phyloP scores from a whole-genome alignment of 2,113 vertebrate species.

The Platanista minor region DNA sequence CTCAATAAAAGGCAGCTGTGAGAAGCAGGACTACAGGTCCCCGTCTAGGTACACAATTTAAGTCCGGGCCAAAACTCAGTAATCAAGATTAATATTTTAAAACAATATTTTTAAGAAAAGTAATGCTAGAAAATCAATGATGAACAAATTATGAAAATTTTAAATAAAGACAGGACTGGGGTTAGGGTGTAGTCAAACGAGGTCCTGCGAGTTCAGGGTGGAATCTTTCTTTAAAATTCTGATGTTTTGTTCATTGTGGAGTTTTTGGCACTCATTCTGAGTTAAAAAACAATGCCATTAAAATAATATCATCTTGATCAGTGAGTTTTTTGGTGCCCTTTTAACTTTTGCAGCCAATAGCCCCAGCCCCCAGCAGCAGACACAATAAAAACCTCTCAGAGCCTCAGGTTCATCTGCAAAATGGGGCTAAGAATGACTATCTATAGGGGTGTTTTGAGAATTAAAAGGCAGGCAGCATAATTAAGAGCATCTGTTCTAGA shows the following conservation, averaged over 20 bases:
- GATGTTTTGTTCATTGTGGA: background rate
- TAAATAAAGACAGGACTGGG: background rate
- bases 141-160: background rate
- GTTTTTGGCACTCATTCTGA: background rate
- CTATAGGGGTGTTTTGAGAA: background rate
- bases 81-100: background rate
- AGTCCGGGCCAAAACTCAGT: background rate
- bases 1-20: background rate
- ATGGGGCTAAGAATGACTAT: background rate
- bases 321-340: too few relatives aligned
- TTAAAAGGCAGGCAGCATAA: background rate
- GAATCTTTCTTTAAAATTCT: background rate
- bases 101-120: background rate
- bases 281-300: background rate
- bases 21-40: too few relatives aligned
- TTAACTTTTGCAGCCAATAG: background rate
- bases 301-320: background rate
- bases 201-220: rapidly evolving
- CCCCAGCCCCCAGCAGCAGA: background rate
- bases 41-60: background rate
- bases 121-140: background rate
- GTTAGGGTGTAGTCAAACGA: background rate
- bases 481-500: background rate
- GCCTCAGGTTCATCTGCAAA: background rate
- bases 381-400: background rate